A percentile compares a stretch with the other conserved stretches of the same genome.
Conservation (phyloP, 2,797 vertebrate genomes). For the Rhynchonycteris naso region DNA sequence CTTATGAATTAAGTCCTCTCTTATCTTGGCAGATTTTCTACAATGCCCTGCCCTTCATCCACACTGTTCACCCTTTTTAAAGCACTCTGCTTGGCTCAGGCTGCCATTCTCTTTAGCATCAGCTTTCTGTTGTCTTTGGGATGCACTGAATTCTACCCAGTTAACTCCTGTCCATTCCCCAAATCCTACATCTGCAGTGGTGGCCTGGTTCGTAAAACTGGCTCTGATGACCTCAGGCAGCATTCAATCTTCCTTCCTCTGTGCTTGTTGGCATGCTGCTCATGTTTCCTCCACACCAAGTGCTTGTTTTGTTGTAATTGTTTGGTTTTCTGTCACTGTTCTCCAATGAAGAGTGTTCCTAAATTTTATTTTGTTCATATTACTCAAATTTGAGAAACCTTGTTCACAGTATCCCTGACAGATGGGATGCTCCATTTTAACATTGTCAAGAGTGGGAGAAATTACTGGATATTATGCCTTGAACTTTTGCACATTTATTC, state of each 20-base stretch:
- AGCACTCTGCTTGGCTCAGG: not conserved
- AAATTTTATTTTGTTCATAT: slow-evolving; percentile 69
- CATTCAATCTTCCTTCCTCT: not conserved
- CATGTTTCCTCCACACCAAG: slow-evolving; percentile 34
- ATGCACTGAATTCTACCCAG: not conserved
- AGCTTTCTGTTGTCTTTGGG: not conserved
- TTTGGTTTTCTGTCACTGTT: slow-evolving; percentile 47
- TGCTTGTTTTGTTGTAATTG: slow-evolving; percentile 51
- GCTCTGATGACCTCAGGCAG: not conserved
- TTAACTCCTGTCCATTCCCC: not conserved
- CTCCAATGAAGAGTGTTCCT: slow-evolving; percentile 52
- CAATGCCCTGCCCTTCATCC: not conserved
- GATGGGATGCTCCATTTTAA: slow-evolving; percentile 69
- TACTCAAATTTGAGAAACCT: slow-evolving; percentile 65
- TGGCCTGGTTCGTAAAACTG: not conserved
- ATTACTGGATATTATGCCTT: slow-evolving; percentile 57
- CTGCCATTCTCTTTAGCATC: not conserved
- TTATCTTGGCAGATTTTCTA: not conserved
- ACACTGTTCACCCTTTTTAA: not conserved
- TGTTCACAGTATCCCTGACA: slow-evolving; percentile 60
- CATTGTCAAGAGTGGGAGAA: slow-evolving; percentile 66
- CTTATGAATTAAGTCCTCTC: not conserved
- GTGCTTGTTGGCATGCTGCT: not conserved
- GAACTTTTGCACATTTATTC: slow-evolving; percentile 64
- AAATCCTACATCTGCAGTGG: not conserved